A percentile compares a stretch with the other conserved stretches of the same genome.
Evolutionary conservation across 2,797 vertebrate genomes (phyloP).

Genomic region (Distichodus sexfasciatus): DNA sequence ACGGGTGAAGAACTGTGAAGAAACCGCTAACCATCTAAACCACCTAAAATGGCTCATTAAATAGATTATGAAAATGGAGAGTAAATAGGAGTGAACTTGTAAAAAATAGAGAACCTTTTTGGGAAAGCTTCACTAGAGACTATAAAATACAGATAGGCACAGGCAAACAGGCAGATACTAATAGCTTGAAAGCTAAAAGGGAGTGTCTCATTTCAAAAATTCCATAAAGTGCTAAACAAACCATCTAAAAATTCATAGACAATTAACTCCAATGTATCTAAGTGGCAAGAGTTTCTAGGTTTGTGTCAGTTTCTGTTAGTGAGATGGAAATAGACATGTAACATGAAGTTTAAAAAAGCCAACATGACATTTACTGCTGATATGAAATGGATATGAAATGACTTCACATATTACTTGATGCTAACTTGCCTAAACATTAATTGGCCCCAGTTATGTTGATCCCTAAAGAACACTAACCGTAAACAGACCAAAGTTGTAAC

Average conservation of each 20-base stretch:
- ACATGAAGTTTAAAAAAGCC: slow-evolving; percentile 20
- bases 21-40: no score
- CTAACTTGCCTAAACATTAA: slow-evolving; percentile 30
- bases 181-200: slow-evolving; percentile 66
- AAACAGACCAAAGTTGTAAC: slow-evolving; percentile 19
- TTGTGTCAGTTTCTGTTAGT: slow-evolving; percentile 23
- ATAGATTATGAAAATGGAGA: slow-evolving; percentile 61
- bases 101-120: slow-evolving; percentile 26
- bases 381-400: slow-evolving; percentile 39
- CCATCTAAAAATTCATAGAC: slow-evolving; percentile 74
- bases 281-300: slow-evolving; percentile 58
- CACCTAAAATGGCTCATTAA: slow-evolving; percentile 62
- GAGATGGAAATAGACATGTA: slow-evolving; percentile 26
- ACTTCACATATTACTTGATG: slow-evolving; percentile 34
- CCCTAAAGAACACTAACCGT: slow-evolving; percentile 18
- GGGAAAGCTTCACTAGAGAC: slow-evolving; percentile 10
- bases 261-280: slow-evolving; percentile 65
- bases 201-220: slow-evolving; percentile 71
- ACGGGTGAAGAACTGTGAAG: no score
- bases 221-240: slow-evolving; percentile 85
- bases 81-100: slow-evolving; percentile 41
- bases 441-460: slow-evolving; percentile 37
- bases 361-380: slow-evolving; percentile 40
- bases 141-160: slow-evolving; percentile 30
- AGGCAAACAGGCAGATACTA: slow-evolving; percentile 40